Base-by-base conservation (phyloP, 1,140 invertebrate species). In the Steinernema feltiae region DNA sequence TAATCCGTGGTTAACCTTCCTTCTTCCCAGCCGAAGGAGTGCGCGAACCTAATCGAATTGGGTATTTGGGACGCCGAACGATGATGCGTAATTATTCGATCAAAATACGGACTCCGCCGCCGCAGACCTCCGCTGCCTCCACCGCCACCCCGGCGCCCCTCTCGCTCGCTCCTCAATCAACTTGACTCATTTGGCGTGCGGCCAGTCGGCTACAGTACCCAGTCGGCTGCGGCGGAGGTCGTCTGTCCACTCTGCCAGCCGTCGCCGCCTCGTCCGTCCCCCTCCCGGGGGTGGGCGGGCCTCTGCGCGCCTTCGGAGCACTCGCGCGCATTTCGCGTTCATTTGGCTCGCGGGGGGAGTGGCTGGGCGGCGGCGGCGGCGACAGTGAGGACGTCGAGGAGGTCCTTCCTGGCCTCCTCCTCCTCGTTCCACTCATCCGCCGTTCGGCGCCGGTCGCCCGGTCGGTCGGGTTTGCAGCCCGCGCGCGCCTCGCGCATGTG, bases 11-110 rank as follows among this genome's bases (percentile, higher is more conserved):
- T 63, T 63, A 63, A 63, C 53, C 53, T 46, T 46, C 41, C 53
- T 63, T 63, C 53, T 15, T 63, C 53, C 53, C 53, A 21, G 53
- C 12, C 7, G 24, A 27, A 63, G 24, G 24, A 27, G 15, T 7
- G 24, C 53, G 24, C 53, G 53, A 63, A 63, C 53, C 53, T 63
- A 63, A 63, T 63, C 53, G 53, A 63, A 63, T 63, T 63, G 53
- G 53, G 53, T 63, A 63, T 63, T 63, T 63, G 53, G 53, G 53
- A 63, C 53, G 53, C 24, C 53, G 53, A 27, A 63, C 53, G 24
- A 17, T 27, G 53, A 12, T 63, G 53, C 53, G 53, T 63, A 63
- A 63, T 63, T 63, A 63, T 63, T 63, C 53, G 53, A 63, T 63
- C 53, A 63, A 63, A 63, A 63, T 63, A 63, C 53, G 24, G 41